phyloP scores from a whole-genome alignment of 2,113 vertebrate genomes.

The Emydocephalus ijimae region DNA sequence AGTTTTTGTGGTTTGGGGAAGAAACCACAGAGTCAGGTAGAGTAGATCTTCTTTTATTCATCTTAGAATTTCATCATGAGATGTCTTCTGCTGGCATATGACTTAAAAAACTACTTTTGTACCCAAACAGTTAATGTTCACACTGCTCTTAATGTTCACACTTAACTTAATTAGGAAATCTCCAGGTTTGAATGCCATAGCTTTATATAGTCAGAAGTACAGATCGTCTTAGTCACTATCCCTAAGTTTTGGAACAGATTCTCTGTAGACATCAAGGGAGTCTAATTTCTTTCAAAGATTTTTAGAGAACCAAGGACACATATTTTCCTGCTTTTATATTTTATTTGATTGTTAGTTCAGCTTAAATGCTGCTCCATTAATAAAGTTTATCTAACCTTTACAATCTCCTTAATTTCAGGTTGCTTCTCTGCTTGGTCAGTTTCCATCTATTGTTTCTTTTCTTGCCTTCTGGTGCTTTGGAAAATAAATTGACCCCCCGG shows the following conservation, averaged over 20 bases:
- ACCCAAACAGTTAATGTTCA: not conserved
- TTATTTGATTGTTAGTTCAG: not conserved
- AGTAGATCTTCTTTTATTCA: not conserved
- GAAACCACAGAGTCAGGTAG: too few relatives aligned
- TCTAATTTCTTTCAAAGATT: not conserved
- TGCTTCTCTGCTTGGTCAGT: too few relatives aligned
- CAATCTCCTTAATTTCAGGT: too few relatives aligned
- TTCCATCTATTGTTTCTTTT: too few relatives aligned
- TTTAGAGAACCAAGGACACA: not conserved
- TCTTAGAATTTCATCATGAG: not conserved
- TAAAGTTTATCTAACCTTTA: not conserved
- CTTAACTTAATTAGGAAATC: not conserved
- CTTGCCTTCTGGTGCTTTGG: too few relatives aligned
- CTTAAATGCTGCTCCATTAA: not conserved
- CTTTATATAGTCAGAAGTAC: not conserved
- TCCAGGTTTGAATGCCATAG: not conserved
- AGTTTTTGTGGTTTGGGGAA: too few relatives aligned
- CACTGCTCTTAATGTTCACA: not conserved
- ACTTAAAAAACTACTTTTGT: not conserved
- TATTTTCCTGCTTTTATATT: not conserved
- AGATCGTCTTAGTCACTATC: not conserved
- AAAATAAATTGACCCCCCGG: too few relatives aligned
- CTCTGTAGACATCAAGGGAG: not conserved
- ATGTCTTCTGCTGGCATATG: not conserved
- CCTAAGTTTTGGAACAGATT: not conserved